phyloP scores from a whole-genome alignment of 2,888 invertebrate genomes.

The Cephus pygmeus region DNA sequence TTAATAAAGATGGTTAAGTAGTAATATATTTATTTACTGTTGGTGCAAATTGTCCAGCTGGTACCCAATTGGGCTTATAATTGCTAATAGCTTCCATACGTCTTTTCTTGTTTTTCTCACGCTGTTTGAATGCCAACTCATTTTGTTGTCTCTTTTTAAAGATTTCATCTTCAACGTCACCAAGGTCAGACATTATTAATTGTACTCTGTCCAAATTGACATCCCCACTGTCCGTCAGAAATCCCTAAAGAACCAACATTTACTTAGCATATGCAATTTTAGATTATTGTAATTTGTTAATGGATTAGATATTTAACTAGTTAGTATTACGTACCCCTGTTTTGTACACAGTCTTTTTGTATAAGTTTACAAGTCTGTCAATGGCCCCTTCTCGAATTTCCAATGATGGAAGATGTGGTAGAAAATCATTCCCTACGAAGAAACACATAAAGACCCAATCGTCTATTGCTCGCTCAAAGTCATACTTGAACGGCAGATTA shows the following conservation, averaged over 20 bases:
- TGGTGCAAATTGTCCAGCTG: conserved; percentile 85
- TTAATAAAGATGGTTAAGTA: not conserved
- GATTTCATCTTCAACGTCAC: conserved; percentile 95
- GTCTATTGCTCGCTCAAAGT: conserved; percentile 94
- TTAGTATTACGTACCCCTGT: conserved; percentile 72
- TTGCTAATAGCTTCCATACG: conserved; percentile 68
- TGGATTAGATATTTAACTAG: not conserved
- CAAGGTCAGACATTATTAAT: conserved; percentile 93
- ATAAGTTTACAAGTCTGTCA: conserved; percentile 90
- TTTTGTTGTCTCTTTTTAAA: conserved; percentile 91
- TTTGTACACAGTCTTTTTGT: conserved; percentile 94
- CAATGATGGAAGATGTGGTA: conserved; percentile 97
- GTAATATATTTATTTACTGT: conserved; percentile 66
- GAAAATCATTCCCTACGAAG: conserved; percentile 98
- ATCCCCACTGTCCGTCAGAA: conserved; percentile 93
- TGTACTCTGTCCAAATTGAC: conserved; percentile 95
- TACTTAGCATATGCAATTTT: conserved; percentile 15
- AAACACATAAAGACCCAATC: conserved; percentile 99
- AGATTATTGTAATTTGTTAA: not conserved
- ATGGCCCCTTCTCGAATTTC: conserved; percentile 98
- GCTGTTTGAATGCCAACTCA: conserved; percentile 83
- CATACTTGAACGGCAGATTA: conserved; percentile 91
- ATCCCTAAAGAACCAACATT: conserved; percentile 74
- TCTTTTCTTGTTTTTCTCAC: conserved; percentile 79
- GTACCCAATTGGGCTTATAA: conserved; percentile 76